Evolutionary conservation across 2,797 vertebrate species (phyloP).

Genomic region (Nasua narica): DNA sequence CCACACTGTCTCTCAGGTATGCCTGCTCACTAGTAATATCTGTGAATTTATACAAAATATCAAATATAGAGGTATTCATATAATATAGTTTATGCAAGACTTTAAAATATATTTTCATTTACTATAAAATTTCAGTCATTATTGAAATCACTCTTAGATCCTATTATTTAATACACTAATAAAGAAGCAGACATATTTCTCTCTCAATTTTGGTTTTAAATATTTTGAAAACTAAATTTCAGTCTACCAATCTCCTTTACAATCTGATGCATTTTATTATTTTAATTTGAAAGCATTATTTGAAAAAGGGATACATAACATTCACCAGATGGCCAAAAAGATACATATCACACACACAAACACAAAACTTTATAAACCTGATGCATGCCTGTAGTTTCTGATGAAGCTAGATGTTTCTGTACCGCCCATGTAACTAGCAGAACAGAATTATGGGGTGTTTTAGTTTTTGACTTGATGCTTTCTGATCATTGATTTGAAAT

Average conservation of each 20-base stretch:
- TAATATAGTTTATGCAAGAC: not conserved
- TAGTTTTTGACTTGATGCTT: not conserved
- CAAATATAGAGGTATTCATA: not conserved
- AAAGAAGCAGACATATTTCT: not conserved
- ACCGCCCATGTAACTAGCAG: not conserved
- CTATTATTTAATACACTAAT: not conserved
- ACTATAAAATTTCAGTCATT: not conserved
- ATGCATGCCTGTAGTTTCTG: not conserved
- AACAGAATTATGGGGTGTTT: not conserved
- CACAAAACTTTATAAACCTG: not conserved
- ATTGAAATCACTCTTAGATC: not conserved
- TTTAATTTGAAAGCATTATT: not conserved
- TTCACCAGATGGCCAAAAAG: not conserved
- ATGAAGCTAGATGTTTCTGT: not conserved
- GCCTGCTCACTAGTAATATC: not conserved
- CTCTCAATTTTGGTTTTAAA: not conserved
- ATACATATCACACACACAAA: not conserved
- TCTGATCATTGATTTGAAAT: not conserved
- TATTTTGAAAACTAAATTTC: not conserved
- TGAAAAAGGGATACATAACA: not conserved
- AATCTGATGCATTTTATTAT: not conserved
- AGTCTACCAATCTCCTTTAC: not conserved
- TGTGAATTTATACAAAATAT: not conserved
- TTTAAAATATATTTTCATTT: not conserved
- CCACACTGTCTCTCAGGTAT: not conserved